Conservation (phyloP, 2,888 invertebrate genomes). For the Eupsilia transversa region DNA sequence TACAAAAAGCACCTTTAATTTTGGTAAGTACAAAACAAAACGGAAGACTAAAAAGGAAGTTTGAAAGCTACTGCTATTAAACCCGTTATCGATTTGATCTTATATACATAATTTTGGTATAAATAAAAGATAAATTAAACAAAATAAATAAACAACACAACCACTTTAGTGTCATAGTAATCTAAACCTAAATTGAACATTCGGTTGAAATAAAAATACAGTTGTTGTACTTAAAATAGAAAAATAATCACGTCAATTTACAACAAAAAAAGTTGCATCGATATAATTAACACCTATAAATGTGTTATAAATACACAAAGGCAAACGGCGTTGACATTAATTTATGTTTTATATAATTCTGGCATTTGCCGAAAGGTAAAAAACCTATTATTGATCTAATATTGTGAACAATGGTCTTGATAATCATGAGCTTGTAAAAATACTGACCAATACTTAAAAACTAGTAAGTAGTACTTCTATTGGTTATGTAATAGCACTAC, state of each 20-base stretch:
- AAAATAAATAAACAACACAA: conserved; percentile 90
- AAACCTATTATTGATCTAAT: conserved; percentile 38
- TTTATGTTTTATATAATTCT: conserved; percentile 35
- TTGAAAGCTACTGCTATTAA: conserved; percentile 81
- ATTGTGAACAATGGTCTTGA: conserved; percentile 47
- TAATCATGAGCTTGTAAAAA: conserved; percentile 68
- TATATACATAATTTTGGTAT: conserved; percentile 84
- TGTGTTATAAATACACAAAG: conserved; percentile 61
- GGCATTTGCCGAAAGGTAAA: conserved; percentile 35
- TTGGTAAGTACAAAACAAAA: conserved; percentile 87
- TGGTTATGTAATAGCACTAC: conserved; percentile 15
- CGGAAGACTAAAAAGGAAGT: conserved; percentile 86
- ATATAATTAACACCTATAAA: conserved; percentile 38
- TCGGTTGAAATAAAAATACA: conserved; percentile 75
- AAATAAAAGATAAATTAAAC: conserved; percentile 88
- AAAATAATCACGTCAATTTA: conserved; percentile 69
- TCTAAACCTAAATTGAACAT: conserved; percentile 80
- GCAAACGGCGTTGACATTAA: conserved; percentile 53
- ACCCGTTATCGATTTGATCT: conserved; percentile 82
- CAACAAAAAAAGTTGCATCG: conserved; percentile 56
- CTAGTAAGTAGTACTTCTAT: too few relatives aligned
- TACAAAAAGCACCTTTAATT: conserved; percentile 82
- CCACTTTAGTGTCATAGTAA: conserved; percentile 82
- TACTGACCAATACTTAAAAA: conserved; percentile 60
- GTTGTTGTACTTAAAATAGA: conserved; percentile 79